Conservation (phyloP, 2,888 invertebrate genomes). For the Platerodrilus igneus region DNA sequence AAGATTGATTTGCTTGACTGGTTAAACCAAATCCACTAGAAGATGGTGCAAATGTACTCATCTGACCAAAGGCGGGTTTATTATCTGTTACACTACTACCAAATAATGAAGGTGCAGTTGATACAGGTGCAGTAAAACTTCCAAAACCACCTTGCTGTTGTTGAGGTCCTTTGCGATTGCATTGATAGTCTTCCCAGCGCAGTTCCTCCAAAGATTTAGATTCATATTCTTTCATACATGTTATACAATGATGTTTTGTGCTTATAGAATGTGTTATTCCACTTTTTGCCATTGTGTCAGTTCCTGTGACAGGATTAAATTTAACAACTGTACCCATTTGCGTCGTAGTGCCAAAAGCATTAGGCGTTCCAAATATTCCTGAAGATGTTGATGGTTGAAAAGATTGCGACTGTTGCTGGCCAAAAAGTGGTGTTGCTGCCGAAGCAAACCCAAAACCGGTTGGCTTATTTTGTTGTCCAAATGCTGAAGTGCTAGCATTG, state of each 20-base stretch:
- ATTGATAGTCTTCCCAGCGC: slow-evolving; percentile 86
- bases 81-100: slow-evolving; percentile 57
- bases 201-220: slow-evolving; percentile 91
- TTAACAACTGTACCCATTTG: slow-evolving; percentile 74
- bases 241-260: slow-evolving; percentile 94
- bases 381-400: slow-evolving; percentile 37
- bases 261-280: slow-evolving; percentile 80
- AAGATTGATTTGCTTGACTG: slow-evolving; percentile 51
- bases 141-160: slow-evolving; percentile 38
- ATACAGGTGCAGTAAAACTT: slow-evolving; percentile 51
- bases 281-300: slow-evolving; percentile 87
- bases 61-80: slow-evolving; percentile 47
- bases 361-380: slow-evolving; percentile 51
- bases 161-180: slow-evolving; percentile 72
- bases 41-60: slow-evolving; percentile 52
- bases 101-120: slow-evolving; percentile 51
- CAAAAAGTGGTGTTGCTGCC: slow-evolving; percentile 15
- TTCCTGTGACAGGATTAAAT: slow-evolving; percentile 80
- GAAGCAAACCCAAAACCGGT: slow-evolving; percentile 51
- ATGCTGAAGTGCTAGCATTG: slow-evolving; percentile 50
- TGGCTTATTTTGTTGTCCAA: slow-evolving; percentile 53
- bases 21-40: slow-evolving; percentile 52
- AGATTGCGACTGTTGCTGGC: slow-evolving; percentile 40
- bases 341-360: slow-evolving; percentile 45
- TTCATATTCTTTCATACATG: slow-evolving; percentile 98